Percentiles rank a stretch among this genome's conserved stretches.
These are phyloP conservation scores for Baronia brevicornis DNA, from an alignment of 2,888 invertebrate genomes.

Conservation along the genomic window DNA sequence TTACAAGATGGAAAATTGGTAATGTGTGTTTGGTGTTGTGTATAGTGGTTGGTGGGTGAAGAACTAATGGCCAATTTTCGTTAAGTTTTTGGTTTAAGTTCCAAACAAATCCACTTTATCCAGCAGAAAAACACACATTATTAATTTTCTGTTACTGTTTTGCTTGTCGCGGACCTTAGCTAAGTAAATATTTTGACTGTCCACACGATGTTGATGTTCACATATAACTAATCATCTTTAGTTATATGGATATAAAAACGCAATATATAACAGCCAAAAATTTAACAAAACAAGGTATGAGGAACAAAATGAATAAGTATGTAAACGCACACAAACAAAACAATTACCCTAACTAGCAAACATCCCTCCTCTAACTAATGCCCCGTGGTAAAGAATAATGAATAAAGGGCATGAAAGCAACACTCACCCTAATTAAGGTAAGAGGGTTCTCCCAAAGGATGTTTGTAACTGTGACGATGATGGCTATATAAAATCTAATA, in stretches of 20 bases:
- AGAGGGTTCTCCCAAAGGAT: slow-evolving; percentile 44
- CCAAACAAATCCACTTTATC: too few species aligned
- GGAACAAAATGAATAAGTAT: slow-evolving; percentile 4
- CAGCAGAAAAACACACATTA: too few species aligned
- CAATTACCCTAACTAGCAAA: slow-evolving; percentile 42
- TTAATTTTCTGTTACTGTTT: too few species aligned
- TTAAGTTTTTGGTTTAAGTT: too few species aligned
- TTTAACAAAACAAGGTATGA: slow-evolving; percentile 2
- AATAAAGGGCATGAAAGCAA: slow-evolving; percentile 43
- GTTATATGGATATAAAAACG: too few species aligned
- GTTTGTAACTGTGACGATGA: slow-evolving; percentile 51
- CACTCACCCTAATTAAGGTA: slow-evolving; percentile 58
- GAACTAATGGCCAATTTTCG: too few species aligned
- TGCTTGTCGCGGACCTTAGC: too few species aligned
- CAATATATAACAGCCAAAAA: neutral
- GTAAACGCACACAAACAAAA: too few species aligned
- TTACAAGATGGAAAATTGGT: too few species aligned
- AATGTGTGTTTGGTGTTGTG: too few species aligned
- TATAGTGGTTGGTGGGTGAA: too few species aligned
- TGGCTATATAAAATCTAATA: slow-evolving; percentile 65
- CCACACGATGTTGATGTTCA: slow-evolving; percentile 46
- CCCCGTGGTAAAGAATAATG: slow-evolving; percentile 53
- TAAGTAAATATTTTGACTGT: slow-evolving; percentile 56
- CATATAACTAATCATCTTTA: too few species aligned
- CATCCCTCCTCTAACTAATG: slow-evolving; percentile 56